These are phyloP conservation scores for Mixornis gularis DNA, from an alignment of 2,113 vertebrate genomes.

Conservation along the genomic window DNA sequence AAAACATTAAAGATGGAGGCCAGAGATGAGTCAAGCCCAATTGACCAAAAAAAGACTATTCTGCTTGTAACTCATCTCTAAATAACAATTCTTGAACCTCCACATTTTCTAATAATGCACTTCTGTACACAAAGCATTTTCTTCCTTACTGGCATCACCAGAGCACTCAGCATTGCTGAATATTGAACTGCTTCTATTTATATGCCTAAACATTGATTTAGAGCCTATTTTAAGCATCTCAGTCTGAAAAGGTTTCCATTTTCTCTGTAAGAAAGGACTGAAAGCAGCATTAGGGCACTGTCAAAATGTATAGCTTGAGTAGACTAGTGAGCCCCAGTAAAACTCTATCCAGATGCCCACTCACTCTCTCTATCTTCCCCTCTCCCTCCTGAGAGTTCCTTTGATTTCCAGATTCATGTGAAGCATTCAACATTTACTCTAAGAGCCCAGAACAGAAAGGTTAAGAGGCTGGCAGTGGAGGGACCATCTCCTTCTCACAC, in stretches of 20 bases:
- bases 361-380: background rate
- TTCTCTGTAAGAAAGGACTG: background rate
- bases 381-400: background rate
- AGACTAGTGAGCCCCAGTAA: background rate
- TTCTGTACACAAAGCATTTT: conserved; percentile 6
- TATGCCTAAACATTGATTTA: background rate
- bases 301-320: background rate
- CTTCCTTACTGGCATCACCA: background rate
- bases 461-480: background rate
- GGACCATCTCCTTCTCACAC: background rate
- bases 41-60: background rate
- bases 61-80: background rate
- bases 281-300: background rate
- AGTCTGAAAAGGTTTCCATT: conserved; percentile 10
- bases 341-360: background rate
- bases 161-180: conserved; percentile 8
- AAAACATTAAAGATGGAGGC: background rate
- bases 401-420: background rate
- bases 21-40: background rate
- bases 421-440: background rate
- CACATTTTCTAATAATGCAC: conserved; percentile 4
- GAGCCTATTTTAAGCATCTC: conserved; percentile 23
- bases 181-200: conserved; percentile 35
- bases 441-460: background rate
- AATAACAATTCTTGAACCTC: background rate